Percentiles rank a stretch among this genome's conserved stretches.
phyloP scores from a whole-genome alignment of 2,888 invertebrate species.

The Ochropacha duplaris region DNA sequence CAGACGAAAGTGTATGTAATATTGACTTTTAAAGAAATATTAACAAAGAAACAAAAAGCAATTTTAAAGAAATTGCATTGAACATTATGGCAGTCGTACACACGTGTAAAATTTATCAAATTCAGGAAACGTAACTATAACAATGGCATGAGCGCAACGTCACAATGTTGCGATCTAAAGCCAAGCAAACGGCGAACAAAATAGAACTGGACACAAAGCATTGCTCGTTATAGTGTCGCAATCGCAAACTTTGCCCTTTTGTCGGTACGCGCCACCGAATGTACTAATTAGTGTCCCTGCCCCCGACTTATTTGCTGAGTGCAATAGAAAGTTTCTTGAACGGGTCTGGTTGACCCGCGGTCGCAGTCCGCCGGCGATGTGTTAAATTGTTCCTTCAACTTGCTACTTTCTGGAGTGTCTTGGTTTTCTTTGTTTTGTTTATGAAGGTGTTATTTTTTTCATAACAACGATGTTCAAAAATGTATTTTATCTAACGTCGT shows the following conservation, averaged over 20 bases:
- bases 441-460: not conserved
- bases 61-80: not conserved
- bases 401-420: slow-evolving; percentile 34
- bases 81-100: not conserved
- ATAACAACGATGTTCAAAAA: no score
- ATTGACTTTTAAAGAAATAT: no score
- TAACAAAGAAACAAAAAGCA: not conserved
- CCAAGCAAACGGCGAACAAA: slow-evolving; percentile 16
- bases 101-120: not conserved
- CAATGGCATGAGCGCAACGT: not conserved
- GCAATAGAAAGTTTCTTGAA: slow-evolving; percentile 61
- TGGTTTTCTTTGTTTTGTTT: slow-evolving; percentile 34
- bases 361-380: slow-evolving; percentile 22
- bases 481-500: no score
- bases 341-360: slow-evolving; percentile 51
- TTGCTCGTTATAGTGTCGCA: slow-evolving; percentile 55
- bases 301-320: slow-evolving; percentile 60
- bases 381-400: slow-evolving; percentile 42
- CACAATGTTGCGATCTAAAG: not conserved
- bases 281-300: slow-evolving; percentile 71
- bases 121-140: slow-evolving; percentile 1
- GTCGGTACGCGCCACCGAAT: slow-evolving; percentile 55
- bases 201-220: slow-evolving; percentile 39
- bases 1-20: no score
- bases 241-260: slow-evolving; percentile 67